These are phyloP conservation scores for Oreonectes daqikongensis DNA, from an alignment of 2,797 vertebrate species.

Conservation along the genomic window DNA sequence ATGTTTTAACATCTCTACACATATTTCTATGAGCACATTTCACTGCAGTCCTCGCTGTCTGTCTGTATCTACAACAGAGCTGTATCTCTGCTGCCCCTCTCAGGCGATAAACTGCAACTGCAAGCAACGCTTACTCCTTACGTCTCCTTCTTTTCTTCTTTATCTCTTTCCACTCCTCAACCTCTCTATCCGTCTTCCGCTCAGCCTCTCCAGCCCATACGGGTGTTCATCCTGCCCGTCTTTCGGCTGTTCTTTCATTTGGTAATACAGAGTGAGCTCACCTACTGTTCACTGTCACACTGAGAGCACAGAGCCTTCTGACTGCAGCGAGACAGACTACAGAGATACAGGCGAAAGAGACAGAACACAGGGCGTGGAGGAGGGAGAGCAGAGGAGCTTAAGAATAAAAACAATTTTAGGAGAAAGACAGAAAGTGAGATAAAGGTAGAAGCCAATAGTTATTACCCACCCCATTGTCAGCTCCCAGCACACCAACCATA, in stretches of 20 bases:
- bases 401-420: slow-evolving; percentile 15
- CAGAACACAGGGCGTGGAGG: slow-evolving; percentile 15
- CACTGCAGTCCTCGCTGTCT: slow-evolving; percentile 15
- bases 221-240: slow-evolving; percentile 5
- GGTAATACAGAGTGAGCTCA: slow-evolving; percentile 27
- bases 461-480: background rate
- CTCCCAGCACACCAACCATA: background rate
- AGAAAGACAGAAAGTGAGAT: slow-evolving; percentile 10
- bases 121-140: slow-evolving; percentile 57
- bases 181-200: slow-evolving; percentile 24
- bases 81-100: slow-evolving; percentile 78
- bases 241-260: slow-evolving; percentile 37
- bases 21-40: background rate
- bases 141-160: slow-evolving; percentile 40
- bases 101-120: slow-evolving; percentile 67
- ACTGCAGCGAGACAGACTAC: slow-evolving; percentile 22
- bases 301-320: slow-evolving; percentile 25
- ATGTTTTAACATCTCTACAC: background rate
- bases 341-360: slow-evolving; percentile 4
- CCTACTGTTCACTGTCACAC: slow-evolving; percentile 37
- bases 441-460: background rate
- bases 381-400: background rate
- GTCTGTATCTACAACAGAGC: slow-evolving; percentile 62
- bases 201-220: slow-evolving; percentile 28
- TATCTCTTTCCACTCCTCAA: slow-evolving; percentile 40